Evolutionary conservation across 2,797 vertebrate species (phyloP).

Genomic region (Anabas testudineus): DNA sequence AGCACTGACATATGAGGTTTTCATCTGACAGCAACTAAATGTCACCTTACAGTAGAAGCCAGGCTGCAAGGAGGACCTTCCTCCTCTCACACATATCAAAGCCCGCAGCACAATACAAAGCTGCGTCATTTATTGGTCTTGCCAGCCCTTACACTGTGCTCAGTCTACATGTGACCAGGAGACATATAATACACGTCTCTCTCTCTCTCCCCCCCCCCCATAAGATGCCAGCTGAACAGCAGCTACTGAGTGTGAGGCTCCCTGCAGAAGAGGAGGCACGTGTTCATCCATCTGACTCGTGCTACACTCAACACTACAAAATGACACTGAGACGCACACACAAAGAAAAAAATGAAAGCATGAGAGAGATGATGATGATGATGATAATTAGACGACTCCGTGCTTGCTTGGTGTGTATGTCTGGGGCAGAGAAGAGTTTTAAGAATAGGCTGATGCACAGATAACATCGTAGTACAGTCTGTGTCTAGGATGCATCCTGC

Average conservation of each 20-base stretch:
- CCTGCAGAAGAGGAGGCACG: slow-evolving; percentile 75
- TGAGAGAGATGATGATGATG: slow-evolving; percentile 6
- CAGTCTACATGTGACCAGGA: slow-evolving; percentile 56
- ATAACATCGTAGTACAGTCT: neutral
- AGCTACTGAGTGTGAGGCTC: slow-evolving; percentile 61
- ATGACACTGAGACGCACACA: slow-evolving; percentile 42
- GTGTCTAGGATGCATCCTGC: neutral
- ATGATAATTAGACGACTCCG: slow-evolving; percentile 14
- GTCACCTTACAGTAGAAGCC: slow-evolving; percentile 15
- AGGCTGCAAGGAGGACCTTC: slow-evolving; percentile 3
- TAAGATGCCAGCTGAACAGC: slow-evolving; percentile 70
- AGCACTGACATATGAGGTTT: slow-evolving; percentile 23
- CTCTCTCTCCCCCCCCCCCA: slow-evolving; percentile 29
- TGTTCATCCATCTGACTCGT: slow-evolving; percentile 80
- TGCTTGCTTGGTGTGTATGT: slow-evolving; percentile 7
- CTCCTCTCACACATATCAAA: slow-evolving; percentile 53
- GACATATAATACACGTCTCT: slow-evolving; percentile 46
- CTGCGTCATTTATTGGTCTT: slow-evolving; percentile 66
- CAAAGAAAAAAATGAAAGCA: slow-evolving; percentile 2
- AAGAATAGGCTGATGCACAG: slow-evolving; percentile 2
- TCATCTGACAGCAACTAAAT: slow-evolving; percentile 8
- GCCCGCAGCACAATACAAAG: slow-evolving; percentile 49
- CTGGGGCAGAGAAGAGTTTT: neutral
- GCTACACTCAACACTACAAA: slow-evolving; percentile 58
- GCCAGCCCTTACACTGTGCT: slow-evolving; percentile 17